A percentile compares a stretch with the other conserved stretches of the same genome.
These are phyloP conservation scores for Brachyptera risi DNA, from an alignment of 2,888 invertebrate species.

Conservation along the genomic window DNA sequence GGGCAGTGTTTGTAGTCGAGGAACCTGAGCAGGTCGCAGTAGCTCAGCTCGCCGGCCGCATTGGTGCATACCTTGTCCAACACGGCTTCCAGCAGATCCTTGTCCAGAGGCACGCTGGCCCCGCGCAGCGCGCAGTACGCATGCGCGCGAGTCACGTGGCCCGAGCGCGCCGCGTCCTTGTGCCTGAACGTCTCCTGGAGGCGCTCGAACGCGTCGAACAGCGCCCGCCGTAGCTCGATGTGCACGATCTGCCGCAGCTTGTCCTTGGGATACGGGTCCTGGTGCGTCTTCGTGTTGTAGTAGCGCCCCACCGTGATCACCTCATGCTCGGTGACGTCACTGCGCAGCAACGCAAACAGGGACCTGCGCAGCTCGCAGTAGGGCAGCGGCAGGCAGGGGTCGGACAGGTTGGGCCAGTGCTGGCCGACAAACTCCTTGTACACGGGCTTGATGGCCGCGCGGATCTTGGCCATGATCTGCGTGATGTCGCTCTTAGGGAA, in stretches of 20 bases:
- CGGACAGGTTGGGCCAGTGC: slow-evolving; percentile 52
- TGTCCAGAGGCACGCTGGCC: slow-evolving; percentile 63
- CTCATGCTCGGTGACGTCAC: neutral
- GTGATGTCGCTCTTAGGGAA: slow-evolving; percentile 70
- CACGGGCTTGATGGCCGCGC: slow-evolving; percentile 60
- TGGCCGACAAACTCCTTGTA: slow-evolving; percentile 74
- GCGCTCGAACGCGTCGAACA: slow-evolving; percentile 29
- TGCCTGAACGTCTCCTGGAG: slow-evolving; percentile 54
- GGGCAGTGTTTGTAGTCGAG: slow-evolving; percentile 61
- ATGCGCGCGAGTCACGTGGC: slow-evolving; percentile 54
- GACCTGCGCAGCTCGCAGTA: slow-evolving; percentile 6
- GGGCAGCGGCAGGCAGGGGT: neutral
- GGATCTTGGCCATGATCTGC: slow-evolving; percentile 68
- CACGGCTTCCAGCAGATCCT: slow-evolving; percentile 66
- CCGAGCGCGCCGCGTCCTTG: slow-evolving; percentile 53
- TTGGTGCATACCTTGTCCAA: slow-evolving; percentile 64
- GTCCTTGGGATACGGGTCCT: slow-evolving; percentile 20
- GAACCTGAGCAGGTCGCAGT: slow-evolving; percentile 65
- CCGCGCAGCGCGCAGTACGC: slow-evolving; percentile 64
- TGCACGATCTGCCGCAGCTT: neutral
- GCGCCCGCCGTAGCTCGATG: neutral
- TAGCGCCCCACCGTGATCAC: neutral
- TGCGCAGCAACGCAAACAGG: neutral
- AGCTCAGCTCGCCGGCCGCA: slow-evolving; percentile 59
- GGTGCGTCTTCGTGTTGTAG: neutral